These are phyloP conservation scores for Etheostoma perlongum DNA, from an alignment of 2,797 vertebrate species.

Conservation along the genomic window DNA sequence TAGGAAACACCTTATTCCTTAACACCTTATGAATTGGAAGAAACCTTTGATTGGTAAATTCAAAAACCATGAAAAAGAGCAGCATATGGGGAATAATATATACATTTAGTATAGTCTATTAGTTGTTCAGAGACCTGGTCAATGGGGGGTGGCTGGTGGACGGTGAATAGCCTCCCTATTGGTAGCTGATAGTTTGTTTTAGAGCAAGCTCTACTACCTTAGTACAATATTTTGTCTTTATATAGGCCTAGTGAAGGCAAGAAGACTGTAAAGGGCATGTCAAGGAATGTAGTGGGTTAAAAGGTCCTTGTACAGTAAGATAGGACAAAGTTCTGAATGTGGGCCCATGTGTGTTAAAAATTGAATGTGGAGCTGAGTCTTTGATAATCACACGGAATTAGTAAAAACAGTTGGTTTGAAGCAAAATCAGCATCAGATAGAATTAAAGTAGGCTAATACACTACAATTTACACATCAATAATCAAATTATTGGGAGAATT, in stretches of 20 bases:
- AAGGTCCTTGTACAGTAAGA: background rate
- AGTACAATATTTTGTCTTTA: background rate
- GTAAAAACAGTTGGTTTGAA: background rate
- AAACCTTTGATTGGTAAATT: too few species aligned
- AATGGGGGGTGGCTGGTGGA: background rate
- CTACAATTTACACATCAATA: background rate
- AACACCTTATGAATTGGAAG: too few species aligned
- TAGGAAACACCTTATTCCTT: too few species aligned
- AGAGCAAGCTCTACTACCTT: background rate
- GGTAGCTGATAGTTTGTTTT: background rate
- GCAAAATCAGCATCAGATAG: background rate
- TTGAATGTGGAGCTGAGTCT: background rate
- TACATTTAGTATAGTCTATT: background rate
- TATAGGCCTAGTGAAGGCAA: background rate
- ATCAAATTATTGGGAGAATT: background rate
- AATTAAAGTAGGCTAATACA: background rate
- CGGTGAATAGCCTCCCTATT: background rate
- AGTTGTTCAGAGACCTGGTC: background rate
- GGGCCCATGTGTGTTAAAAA: background rate
- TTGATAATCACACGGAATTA: background rate
- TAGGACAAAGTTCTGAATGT: background rate
- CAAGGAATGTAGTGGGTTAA: background rate
- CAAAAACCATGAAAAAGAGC: too few species aligned
- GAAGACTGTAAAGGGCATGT: background rate
- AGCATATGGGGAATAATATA: too few species aligned